phyloP scores from a whole-genome alignment of 2,888 invertebrate genomes.

The Drosophila picticornis region DNA sequence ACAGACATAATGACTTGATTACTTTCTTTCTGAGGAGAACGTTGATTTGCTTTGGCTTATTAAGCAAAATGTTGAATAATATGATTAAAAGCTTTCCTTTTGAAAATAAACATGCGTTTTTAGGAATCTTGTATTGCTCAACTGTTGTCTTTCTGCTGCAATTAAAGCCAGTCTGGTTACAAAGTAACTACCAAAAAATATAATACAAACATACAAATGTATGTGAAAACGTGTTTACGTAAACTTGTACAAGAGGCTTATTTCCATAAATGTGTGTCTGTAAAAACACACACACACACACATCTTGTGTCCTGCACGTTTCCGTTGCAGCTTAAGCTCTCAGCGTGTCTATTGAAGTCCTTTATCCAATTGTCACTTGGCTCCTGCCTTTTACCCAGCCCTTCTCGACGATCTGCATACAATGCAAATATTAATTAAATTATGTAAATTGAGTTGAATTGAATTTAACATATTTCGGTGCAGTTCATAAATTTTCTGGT shows the following conservation, averaged over 20 bases:
- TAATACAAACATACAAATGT: too few relatives aligned
- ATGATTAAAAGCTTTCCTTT: neutral
- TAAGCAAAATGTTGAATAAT: neutral
- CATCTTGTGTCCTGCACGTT: slow-evolving; percentile 1
- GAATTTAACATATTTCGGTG: slow-evolving; percentile 62
- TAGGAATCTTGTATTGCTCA: neutral
- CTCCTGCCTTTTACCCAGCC: neutral
- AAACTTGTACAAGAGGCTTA: neutral
- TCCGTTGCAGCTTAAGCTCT: neutral
- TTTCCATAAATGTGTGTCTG: neutral
- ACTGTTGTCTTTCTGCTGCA: neutral
- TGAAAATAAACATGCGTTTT: neutral
- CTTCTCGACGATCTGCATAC: neutral
- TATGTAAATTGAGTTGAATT: slow-evolving; percentile 72
- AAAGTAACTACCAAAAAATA: neutral
- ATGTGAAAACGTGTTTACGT: neutral
- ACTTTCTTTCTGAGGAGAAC: neutral
- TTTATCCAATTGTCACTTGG: slow-evolving; percentile 7
- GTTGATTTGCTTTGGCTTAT: neutral
- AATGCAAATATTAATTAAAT: slow-evolving; percentile 61
- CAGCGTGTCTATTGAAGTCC: neutral
- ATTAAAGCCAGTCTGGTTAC: neutral
- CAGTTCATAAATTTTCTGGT: slow-evolving; percentile 68
- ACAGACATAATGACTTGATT: neutral
- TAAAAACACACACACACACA: neutral